Conservation (phyloP, 2,888 invertebrate genomes). For the Morpho deidamia region DNA sequence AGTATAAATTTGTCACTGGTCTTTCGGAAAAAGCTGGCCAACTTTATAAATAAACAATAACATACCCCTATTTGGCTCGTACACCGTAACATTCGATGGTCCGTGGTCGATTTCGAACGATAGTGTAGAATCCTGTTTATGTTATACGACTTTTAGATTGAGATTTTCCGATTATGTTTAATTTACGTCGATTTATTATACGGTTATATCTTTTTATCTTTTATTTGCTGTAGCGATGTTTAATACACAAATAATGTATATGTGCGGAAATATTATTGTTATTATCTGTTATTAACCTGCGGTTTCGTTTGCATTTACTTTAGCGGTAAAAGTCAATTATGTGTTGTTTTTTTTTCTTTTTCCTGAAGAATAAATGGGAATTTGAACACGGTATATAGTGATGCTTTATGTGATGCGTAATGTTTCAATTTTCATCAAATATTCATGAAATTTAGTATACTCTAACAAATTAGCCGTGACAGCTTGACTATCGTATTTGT, state of each 20-base stretch:
- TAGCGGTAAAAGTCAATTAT: too few species aligned
- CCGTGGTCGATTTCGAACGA: constrained; percentile 52
- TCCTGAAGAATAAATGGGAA: too few species aligned
- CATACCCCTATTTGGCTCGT: constrained; percentile 54
- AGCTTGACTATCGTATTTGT: too few species aligned
- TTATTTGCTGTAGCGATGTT: not conserved
- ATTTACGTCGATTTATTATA: not conserved
- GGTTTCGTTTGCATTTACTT: too few species aligned
- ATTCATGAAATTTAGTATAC: too few species aligned
- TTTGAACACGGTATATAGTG: too few species aligned
- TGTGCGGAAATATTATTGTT: too few species aligned
- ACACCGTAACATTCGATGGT: constrained; percentile 61
- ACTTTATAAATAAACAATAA: constrained; percentile 77
- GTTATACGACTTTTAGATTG: constrained; percentile 20
- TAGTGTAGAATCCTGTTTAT: constrained; percentile 46
- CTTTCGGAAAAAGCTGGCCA: constrained; percentile 58
- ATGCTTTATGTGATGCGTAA: too few species aligned
- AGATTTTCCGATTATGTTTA: constrained; percentile 3
- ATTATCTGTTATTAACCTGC: not conserved
- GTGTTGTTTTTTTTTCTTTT: too few species aligned
- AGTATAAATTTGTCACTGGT: constrained; percentile 76
- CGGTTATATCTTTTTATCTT: not conserved
- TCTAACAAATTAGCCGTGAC: too few species aligned
- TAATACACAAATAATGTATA: too few species aligned
- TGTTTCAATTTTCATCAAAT: too few species aligned